phyloP scores from a whole-genome alignment of 2,888 invertebrate genomes.

The Drosophila tanythrix region DNA sequence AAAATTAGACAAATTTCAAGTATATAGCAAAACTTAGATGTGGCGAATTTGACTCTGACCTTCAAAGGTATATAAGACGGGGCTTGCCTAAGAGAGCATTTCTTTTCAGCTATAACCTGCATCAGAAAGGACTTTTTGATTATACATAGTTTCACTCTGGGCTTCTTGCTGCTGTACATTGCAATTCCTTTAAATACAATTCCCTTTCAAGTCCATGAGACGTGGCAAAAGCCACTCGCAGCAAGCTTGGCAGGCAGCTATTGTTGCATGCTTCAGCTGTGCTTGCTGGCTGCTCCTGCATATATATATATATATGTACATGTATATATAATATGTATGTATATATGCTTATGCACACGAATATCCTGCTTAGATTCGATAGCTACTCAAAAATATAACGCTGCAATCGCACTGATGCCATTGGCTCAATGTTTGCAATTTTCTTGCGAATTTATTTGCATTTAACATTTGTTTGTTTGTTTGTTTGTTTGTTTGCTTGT shows the following conservation, averaged over 20 bases:
- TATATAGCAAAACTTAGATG: too few species aligned
- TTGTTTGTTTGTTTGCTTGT: conserved; percentile 68
- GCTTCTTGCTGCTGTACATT: fast-evolving
- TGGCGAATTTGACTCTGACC: too few species aligned
- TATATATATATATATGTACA: background rate
- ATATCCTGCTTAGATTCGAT: conserved; percentile 55
- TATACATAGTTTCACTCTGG: background rate
- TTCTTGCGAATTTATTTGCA: conserved; percentile 77
- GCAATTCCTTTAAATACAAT: background rate
- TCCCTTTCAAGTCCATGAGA: background rate
- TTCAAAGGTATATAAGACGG: too few species aligned
- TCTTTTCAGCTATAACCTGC: background rate
- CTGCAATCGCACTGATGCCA: conserved; percentile 39
- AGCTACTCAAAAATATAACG: conserved; percentile 43
- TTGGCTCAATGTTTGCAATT: conserved; percentile 61
- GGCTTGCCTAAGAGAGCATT: too few species aligned
- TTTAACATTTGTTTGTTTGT: conserved; percentile 77
- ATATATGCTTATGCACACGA: background rate
- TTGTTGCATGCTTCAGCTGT: conserved; percentile 4
- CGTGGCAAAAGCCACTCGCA: conserved; percentile 1
- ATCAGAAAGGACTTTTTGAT: background rate
- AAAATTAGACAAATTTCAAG: background rate
- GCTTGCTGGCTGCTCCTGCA: background rate
- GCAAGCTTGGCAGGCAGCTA: conserved; percentile 14
- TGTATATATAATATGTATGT: background rate